A percentile compares a stretch with the other conserved stretches of the same genome.
Evolutionary conservation across 2,888 invertebrate genomes (phyloP).

Genomic region (Coenonympha glycerion): DNA sequence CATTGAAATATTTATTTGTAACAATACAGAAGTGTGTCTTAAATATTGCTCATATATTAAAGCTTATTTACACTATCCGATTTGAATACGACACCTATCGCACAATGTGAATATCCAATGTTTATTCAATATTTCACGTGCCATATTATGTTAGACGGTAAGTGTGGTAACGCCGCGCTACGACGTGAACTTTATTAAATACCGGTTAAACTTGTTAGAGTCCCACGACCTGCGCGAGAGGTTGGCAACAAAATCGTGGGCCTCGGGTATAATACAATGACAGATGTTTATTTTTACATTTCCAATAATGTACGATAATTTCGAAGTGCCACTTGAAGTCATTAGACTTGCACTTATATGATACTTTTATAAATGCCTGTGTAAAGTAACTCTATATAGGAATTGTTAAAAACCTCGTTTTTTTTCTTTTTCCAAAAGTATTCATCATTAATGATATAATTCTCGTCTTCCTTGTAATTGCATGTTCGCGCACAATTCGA

Average conservation of each 20-base stretch:
- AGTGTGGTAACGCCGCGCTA: not conserved
- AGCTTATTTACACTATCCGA: not conserved
- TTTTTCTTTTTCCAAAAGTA: conserved; percentile 43
- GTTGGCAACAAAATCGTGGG: not conserved
- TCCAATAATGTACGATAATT: conserved; percentile 59
- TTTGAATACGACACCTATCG: not conserved
- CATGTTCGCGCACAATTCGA: conserved; percentile 66
- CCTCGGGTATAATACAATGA: conserved; percentile 21
- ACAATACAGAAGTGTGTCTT: not conserved
- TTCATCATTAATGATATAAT: conserved; percentile 35
- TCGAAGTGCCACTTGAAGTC: conserved; percentile 56
- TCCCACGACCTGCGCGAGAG: not conserved
- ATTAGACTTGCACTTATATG: conserved; percentile 51
- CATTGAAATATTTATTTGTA: not conserved
- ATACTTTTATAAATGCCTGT: conserved; percentile 50
- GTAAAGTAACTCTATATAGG: conserved; percentile 41
- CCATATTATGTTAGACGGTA: no score
- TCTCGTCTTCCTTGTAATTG: conserved; percentile 67
- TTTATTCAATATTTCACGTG: no score
- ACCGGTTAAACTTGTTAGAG: conserved; percentile 1
- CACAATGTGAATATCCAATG: no score
- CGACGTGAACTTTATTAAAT: no score
- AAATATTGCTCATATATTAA: not conserved
- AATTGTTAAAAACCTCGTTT: conserved; percentile 57
- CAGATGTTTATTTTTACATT: conserved; percentile 67